phyloP scores from a whole-genome alignment of 1,140 invertebrate genomes.

The Wiebesia pumilae region DNA sequence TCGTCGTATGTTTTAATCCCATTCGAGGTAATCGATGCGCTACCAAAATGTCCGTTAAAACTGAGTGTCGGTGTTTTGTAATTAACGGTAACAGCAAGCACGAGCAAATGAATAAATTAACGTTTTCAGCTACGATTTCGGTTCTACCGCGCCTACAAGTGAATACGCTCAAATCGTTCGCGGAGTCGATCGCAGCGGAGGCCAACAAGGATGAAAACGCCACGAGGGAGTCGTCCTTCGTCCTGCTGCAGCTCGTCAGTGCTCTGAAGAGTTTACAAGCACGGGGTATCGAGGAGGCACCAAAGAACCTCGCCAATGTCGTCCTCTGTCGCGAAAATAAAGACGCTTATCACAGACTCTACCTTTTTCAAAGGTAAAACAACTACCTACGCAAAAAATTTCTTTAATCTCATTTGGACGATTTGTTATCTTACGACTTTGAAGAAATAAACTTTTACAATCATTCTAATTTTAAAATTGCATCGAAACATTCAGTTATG shows the following conservation, averaged over 20 bases:
- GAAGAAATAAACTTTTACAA: too few species aligned
- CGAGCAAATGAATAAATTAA: not conserved
- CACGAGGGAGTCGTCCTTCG: conserved; percentile 79
- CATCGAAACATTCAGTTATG: too few species aligned
- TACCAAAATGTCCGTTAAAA: too few species aligned
- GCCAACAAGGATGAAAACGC: conserved; percentile 69
- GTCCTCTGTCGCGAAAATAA: conserved; percentile 79
- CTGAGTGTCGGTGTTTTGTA: not conserved
- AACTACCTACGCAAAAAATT: too few species aligned
- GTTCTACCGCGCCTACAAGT: conserved; percentile 82
- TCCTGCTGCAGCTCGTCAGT: conserved; percentile 87
- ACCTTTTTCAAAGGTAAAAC: conserved; percentile 86
- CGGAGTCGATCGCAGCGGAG: conserved; percentile 60
- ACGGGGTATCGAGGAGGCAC: conserved; percentile 86
- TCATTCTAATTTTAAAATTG: too few species aligned
- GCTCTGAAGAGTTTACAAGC: conserved; percentile 89
- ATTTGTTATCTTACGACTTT: too few species aligned
- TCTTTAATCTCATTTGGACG: too few species aligned
- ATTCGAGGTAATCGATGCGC: too few species aligned
- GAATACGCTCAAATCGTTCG: conserved; percentile 81
- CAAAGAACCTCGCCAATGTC: conserved; percentile 80
- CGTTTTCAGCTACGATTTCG: conserved; percentile 82
- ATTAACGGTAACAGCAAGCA: not conserved
- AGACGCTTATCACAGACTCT: conserved; percentile 79
- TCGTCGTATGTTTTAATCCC: not conserved